phyloP scores from a whole-genome alignment of 2,888 invertebrate species.

The Apodemia zela region DNA sequence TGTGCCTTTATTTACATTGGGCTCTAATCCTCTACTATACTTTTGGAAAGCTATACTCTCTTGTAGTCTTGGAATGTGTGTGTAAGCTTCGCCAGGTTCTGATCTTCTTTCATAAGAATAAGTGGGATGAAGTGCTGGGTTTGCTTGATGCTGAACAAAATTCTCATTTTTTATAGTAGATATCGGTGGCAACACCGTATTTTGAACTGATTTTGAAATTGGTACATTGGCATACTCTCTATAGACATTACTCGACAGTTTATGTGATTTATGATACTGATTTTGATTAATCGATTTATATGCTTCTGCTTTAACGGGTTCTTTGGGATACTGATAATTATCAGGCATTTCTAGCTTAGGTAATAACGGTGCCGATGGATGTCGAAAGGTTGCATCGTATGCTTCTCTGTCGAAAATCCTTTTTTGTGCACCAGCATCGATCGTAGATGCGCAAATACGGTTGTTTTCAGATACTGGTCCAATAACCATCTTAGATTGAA shows the following conservation, averaged over 20 bases:
- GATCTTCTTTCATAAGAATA: constrained; percentile 54
- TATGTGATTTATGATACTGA: constrained; percentile 39
- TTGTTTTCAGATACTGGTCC: constrained; percentile 78
- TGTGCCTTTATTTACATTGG: constrained; percentile 46
- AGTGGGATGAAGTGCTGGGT: constrained; percentile 54
- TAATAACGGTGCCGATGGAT: constrained; percentile 64
- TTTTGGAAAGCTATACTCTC: constrained; percentile 69
- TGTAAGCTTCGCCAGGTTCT: constrained; percentile 47
- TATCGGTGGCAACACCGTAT: constrained; percentile 67
- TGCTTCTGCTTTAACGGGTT: constrained; percentile 54
- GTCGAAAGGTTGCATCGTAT: constrained; percentile 67
- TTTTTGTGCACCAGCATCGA: constrained; percentile 66
- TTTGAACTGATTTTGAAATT: constrained; percentile 48
- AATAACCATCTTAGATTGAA: constrained; percentile 78
- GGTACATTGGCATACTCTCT: constrained; percentile 58
- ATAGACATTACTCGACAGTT: constrained; percentile 43
- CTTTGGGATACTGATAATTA: constrained; percentile 64
- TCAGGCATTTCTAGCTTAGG: constrained; percentile 73
- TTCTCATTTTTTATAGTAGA: constrained; percentile 76
- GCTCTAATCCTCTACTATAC: constrained; percentile 56
- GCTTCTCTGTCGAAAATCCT: constrained; percentile 63
- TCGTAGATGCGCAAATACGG: constrained; percentile 57
- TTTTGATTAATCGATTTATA: constrained; percentile 46
- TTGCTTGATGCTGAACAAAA: constrained; percentile 57
- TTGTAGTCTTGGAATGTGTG: constrained; percentile 52